These are phyloP conservation scores for Rallus crepitans DNA, from an alignment of 2,797 vertebrate species.

Conservation along the genomic window DNA sequence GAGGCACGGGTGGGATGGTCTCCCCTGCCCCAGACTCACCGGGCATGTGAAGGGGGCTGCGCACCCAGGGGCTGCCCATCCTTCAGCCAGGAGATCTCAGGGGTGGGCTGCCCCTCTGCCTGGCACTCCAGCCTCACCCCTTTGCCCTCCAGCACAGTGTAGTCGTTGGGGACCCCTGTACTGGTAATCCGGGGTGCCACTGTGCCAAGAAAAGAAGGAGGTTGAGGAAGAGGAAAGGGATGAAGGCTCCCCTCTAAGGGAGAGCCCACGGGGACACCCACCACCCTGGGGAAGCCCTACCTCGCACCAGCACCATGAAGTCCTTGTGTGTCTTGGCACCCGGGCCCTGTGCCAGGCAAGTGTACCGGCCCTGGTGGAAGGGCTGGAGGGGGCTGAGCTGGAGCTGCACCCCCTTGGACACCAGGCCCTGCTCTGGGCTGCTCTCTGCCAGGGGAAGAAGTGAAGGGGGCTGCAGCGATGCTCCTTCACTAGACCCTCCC, in stretches of 20 bases:
- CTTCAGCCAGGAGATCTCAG: slow-evolving; percentile 89
- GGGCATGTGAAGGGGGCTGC: slow-evolving; percentile 49
- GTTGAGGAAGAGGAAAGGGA: background rate
- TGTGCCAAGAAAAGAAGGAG: slow-evolving; percentile 16
- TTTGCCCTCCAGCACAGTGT: slow-evolving; percentile 80
- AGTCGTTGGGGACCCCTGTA: slow-evolving; percentile 78
- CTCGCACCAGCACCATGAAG: slow-evolving; percentile 85
- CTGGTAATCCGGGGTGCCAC: slow-evolving; percentile 85
- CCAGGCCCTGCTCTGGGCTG: slow-evolving; percentile 79
- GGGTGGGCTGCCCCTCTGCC: slow-evolving; percentile 83
- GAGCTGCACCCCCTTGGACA: slow-evolving; percentile 82
- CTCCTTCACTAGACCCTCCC: background rate
- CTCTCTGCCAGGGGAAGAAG: slow-evolving; percentile 72
- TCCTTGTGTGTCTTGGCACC: slow-evolving; percentile 81
- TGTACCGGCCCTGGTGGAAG: slow-evolving; percentile 88
- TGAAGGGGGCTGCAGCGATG: rapidly evolving
- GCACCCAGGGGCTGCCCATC: slow-evolving; percentile 82
- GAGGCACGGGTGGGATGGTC: background rate
- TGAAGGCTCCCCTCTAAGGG: background rate
- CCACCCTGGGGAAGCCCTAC: slow-evolving; percentile 39
- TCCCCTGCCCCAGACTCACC: slow-evolving; percentile 72
- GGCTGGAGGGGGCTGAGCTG: slow-evolving; percentile 87
- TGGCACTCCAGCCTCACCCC: slow-evolving; percentile 85
- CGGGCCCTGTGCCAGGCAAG: slow-evolving; percentile 83
- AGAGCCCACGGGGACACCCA: rapidly evolving